These are phyloP conservation scores for Calycopis cecrops DNA, from an alignment of 1,140 invertebrate species.

Conservation along the genomic window DNA sequence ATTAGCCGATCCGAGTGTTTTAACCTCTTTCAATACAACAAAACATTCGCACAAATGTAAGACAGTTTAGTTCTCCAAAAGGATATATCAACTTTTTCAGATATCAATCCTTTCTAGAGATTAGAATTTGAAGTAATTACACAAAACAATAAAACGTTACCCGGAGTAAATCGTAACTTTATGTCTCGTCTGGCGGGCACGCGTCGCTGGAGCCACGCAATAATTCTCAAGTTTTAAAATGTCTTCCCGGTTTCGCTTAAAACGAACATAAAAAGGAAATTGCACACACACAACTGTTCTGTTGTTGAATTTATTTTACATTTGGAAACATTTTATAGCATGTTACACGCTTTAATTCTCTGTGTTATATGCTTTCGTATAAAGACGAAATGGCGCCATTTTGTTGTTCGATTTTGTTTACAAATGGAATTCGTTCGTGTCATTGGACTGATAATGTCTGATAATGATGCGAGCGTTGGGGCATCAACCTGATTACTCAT, in stretches of 20 bases:
- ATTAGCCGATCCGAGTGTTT: too few species aligned
- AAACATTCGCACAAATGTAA: too few species aligned
- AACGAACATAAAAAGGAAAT: conserved; percentile 23
- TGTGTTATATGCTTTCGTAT: neutral
- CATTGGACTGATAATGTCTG: too few species aligned
- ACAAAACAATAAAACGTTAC: conserved; percentile 6
- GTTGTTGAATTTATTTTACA: conserved; percentile 7
- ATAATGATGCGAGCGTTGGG: too few species aligned
- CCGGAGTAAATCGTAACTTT: conserved; percentile 27
- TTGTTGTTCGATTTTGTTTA: too few species aligned
- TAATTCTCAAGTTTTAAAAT: conserved; percentile 35
- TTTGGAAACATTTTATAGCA: conserved; percentile 7
- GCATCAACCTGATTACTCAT: too few species aligned
- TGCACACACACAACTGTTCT: conserved; percentile 8
- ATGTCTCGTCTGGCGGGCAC: conserved; percentile 32
- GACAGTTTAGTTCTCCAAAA: too few species aligned
- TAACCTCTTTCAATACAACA: too few species aligned
- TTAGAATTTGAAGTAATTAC: neutral
- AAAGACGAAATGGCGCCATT: too few species aligned
- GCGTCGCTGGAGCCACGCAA: conserved; percentile 27
- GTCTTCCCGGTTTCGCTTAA: conserved; percentile 24
- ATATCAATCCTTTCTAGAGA: neutral
- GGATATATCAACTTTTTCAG: too few species aligned
- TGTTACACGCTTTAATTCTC: conserved; percentile 7
- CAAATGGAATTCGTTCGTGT: too few species aligned